phyloP scores from a whole-genome alignment of 37 sponge, comb jelly and placozoan species.

The Spongilla lacustris region DNA sequence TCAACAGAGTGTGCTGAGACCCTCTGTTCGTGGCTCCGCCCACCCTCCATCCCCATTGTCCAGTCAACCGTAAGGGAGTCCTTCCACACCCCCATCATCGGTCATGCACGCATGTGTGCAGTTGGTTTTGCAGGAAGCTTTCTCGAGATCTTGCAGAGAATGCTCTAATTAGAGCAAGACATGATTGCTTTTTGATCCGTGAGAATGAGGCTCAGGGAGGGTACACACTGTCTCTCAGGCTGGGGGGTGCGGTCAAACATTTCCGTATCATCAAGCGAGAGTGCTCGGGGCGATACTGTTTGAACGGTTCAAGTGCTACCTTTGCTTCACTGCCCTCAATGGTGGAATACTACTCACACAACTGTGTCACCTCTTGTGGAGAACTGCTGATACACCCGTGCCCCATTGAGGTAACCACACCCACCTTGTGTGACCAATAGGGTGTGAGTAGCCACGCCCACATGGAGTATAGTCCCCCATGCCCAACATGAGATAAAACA shows the following conservation, averaged over 20 bases:
- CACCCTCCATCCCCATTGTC: neutral
- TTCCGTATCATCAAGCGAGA: constrained; percentile 38
- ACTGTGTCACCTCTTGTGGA: constrained; percentile 32
- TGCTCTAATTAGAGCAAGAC: neutral
- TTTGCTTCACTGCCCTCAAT: constrained; percentile 24
- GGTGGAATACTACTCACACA: constrained; percentile 41
- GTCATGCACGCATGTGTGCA: neutral
- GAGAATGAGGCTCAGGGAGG: constrained; percentile 25
- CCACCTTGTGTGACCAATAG: too few relatives aligned
- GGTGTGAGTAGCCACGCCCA: too few relatives aligned
- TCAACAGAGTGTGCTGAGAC: neutral
- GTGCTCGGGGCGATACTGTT: constrained; percentile 6
- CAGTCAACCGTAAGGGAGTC: neutral
- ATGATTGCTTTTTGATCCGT: constrained; percentile 33
- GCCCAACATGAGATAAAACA: too few relatives aligned
- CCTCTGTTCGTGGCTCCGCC: neutral
- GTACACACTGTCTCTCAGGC: constrained; percentile 32
- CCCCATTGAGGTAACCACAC: constrained; percentile 4
- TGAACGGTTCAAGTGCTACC: constrained; percentile 26
- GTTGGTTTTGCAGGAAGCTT: constrained; percentile 45
- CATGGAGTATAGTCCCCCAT: too few relatives aligned
- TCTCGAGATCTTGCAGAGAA: constrained; percentile 29
- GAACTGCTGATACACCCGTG: constrained; percentile 29
- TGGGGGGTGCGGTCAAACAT: constrained; percentile 33
- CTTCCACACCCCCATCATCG: neutral